Conservation (phyloP, 2,888 invertebrate genomes). For the Aelia acuminata region DNA sequence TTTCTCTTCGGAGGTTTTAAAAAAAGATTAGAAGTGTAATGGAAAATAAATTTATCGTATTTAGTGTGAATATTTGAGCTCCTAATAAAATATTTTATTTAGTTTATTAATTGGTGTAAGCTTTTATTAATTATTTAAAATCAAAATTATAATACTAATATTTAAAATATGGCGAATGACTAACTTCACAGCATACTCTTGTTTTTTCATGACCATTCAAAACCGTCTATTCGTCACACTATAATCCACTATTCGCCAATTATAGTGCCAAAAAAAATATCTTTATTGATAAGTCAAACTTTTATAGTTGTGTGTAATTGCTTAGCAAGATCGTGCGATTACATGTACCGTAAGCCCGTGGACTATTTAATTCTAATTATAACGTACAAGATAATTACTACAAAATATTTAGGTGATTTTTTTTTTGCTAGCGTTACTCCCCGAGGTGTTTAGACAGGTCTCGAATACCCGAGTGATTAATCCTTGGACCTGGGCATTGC, state of each 20-base stretch:
- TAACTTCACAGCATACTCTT: too few relatives aligned
- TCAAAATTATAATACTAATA: too few relatives aligned
- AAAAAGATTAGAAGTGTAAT: too few relatives aligned
- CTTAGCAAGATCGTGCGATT: neutral
- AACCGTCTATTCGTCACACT: too few relatives aligned
- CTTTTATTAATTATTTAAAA: too few relatives aligned
- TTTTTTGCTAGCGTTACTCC: neutral
- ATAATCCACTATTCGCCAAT: neutral
- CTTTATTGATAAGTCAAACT: neutral
- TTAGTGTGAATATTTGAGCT: too few relatives aligned
- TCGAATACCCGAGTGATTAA: slow-evolving; percentile 30
- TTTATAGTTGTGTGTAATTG: neutral
- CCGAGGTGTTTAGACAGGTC: slow-evolving; percentile 29
- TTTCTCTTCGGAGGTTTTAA: too few relatives aligned
- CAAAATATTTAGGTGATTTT: neutral
- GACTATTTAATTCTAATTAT: neutral
- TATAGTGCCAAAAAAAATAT: neutral
- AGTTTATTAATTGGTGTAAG: too few relatives aligned
- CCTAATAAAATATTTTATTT: too few relatives aligned
- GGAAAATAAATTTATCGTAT: too few relatives aligned
- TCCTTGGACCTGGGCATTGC: slow-evolving; percentile 37
- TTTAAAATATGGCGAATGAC: too few relatives aligned
- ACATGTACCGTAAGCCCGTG: neutral
- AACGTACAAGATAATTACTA: neutral
- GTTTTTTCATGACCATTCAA: too few relatives aligned